Conservation (phyloP, 2,888 invertebrate genomes). For the Megastigmus dorsalis region DNA sequence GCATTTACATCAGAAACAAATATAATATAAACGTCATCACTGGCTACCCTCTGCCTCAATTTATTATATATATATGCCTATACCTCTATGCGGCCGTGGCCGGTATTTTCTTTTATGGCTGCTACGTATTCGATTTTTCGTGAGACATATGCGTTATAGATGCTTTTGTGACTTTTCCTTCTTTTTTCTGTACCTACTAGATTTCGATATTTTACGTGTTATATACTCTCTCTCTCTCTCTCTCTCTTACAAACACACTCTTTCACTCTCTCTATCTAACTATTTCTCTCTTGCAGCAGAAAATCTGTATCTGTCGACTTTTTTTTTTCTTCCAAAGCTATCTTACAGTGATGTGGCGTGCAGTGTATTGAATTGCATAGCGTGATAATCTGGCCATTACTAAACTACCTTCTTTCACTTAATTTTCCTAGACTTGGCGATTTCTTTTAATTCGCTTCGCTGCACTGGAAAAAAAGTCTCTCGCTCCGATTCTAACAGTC, state of each 20-base stretch:
- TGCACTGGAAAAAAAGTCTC: neutral
- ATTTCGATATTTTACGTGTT: neutral
- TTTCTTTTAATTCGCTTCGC: neutral
- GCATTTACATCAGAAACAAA: neutral
- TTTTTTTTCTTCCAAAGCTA: neutral
- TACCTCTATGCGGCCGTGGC: constrained; percentile 63
- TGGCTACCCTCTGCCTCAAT: constrained; percentile 65
- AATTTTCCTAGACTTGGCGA: neutral
- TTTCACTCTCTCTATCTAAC: no score
- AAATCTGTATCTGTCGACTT: neutral
- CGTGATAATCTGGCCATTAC: neutral
- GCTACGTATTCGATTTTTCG: constrained; percentile 55
- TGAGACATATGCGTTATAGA: neutral
- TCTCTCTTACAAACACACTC: no score
- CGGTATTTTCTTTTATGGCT: constrained; percentile 57
- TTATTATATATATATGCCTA: constrained; percentile 61
- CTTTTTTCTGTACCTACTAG: no score
- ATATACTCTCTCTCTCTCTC: no score
- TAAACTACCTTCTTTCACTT: neutral
- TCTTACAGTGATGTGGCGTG: neutral
- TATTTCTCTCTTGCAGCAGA: neutral
- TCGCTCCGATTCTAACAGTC: no score
- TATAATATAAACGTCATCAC: constrained; percentile 49
- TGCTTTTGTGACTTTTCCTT: constrained; percentile 25
- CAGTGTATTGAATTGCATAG: neutral